A percentile compares a stretch with the other conserved stretches of the same genome.
phyloP scores from a whole-genome alignment of 2,888 invertebrate genomes.

The Mythimna lalbum region DNA sequence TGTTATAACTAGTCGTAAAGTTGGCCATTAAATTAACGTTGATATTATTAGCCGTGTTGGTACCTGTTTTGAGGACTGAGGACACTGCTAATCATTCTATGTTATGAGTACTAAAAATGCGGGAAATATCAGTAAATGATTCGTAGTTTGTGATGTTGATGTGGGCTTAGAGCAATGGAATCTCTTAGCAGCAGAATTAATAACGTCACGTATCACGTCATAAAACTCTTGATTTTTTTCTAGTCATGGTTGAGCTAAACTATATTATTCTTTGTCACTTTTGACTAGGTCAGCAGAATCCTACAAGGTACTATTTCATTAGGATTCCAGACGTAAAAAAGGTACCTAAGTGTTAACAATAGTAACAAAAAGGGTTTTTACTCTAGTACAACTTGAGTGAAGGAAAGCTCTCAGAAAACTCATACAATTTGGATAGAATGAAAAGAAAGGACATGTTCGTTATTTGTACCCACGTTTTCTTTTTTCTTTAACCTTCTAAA shows the following conservation, averaged over 20 bases:
- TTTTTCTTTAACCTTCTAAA: conserved; percentile 29
- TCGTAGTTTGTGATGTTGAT: background rate
- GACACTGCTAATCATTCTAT: conserved; percentile 22
- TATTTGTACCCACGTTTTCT: conserved; percentile 33
- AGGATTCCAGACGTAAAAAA: conserved; percentile 18
- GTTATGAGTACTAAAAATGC: conserved; percentile 13
- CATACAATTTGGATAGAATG: conserved; percentile 53
- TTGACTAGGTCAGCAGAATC: background rate
- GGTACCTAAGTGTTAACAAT: conserved; percentile 31
- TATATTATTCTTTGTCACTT: background rate
- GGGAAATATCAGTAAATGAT: background rate
- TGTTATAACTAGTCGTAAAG: conserved; percentile 51
- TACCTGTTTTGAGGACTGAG: conserved; percentile 29
- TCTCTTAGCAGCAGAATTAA: too few relatives aligned
- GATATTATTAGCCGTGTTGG: conserved; percentile 26
- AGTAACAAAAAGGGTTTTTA: conserved; percentile 50
- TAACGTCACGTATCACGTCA: too few relatives aligned
- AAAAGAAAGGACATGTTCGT: conserved; percentile 37
- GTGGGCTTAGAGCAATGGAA: background rate
- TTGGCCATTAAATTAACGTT: conserved; percentile 44
- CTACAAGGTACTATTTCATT: conserved; percentile 7
- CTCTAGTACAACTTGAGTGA: conserved; percentile 40
- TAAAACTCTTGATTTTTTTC: background rate
- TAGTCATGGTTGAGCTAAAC: background rate
- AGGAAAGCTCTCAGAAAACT: conserved; percentile 43